Conservation (phyloP, 37 sponge, comb jelly and placozoan genomes). For the Crambe crambe region DNA sequence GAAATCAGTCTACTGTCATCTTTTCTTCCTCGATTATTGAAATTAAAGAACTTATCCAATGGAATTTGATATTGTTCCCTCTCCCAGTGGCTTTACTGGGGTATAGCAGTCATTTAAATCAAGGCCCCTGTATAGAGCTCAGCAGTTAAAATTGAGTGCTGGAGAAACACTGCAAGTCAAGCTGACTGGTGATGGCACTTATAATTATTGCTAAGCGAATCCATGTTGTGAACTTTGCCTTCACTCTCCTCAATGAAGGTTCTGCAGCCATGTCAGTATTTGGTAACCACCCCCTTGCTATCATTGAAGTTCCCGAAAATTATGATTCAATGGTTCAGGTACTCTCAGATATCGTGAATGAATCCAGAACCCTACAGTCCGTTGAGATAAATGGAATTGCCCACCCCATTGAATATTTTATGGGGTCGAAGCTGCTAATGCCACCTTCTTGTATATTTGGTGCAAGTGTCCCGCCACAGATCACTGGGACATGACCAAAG, state of each 20-base stretch:
- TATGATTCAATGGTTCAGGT: background rate
- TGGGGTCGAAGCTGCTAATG: too few relatives aligned
- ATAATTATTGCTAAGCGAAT: background rate
- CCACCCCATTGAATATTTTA: too few relatives aligned
- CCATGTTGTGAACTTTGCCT: background rate
- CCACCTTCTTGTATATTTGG: too few relatives aligned
- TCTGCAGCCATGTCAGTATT: background rate
- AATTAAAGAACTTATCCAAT: too few relatives aligned
- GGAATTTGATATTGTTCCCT: too few relatives aligned
- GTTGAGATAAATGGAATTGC: background rate
- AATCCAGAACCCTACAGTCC: background rate
- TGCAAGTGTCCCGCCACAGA: too few relatives aligned
- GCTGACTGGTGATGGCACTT: conserved; percentile 2
- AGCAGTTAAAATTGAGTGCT: background rate
- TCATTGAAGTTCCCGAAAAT: background rate
- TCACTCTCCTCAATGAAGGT: background rate
- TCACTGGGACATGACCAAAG: too few relatives aligned
- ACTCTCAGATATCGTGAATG: background rate
- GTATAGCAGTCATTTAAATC: background rate
- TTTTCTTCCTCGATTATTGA: too few relatives aligned
- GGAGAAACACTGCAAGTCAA: background rate
- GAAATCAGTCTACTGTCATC: too few relatives aligned
- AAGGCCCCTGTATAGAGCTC: background rate
- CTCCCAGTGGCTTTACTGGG: background rate
- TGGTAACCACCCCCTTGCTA: background rate